A percentile compares a stretch with the other conserved stretches of the same genome.
These are phyloP conservation scores for Scomber japonicus DNA, from an alignment of 2,113 vertebrate species.

Conservation along the genomic window DNA sequence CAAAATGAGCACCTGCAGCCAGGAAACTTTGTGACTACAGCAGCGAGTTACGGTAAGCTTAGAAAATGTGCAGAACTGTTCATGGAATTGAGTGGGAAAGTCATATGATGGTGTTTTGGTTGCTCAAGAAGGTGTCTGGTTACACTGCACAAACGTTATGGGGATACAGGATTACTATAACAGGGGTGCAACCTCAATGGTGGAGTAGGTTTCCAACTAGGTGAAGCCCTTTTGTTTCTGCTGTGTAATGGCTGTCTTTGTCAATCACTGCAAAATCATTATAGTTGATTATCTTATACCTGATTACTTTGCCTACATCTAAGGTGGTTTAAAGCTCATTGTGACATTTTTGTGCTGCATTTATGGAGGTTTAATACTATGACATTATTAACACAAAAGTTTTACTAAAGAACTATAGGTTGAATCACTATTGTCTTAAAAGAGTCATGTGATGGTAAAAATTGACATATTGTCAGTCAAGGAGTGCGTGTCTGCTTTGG, in stretches of 20 bases:
- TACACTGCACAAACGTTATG: neutral
- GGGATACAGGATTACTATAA: neutral
- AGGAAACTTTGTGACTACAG: conserved; percentile 33
- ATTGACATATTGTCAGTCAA: neutral
- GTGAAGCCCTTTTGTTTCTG: neutral
- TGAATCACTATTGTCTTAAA: no score
- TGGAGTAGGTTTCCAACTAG: neutral
- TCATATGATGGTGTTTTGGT: neutral
- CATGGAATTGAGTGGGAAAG: neutral
- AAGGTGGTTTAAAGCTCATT: neutral
- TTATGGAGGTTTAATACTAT: neutral
- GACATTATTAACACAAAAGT: no score
- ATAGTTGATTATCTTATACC: neutral
- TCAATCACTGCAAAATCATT: neutral
- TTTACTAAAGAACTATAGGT: no score
- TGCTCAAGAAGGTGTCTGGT: neutral
- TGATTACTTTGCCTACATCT: neutral
- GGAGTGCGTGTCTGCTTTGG: neutral
- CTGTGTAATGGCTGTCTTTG: neutral
- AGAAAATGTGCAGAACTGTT: neutral
- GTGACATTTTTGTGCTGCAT: neutral
- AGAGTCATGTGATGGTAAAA: neutral
- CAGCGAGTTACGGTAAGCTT: conserved; percentile 48
- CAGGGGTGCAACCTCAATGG: neutral
- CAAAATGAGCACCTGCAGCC: conserved; percentile 29